Evolutionary conservation across 2,888 invertebrate genomes (phyloP), one percentile per base, ranked within the genome.

Genomic region (Tanytarsus gracilentus): DNA sequence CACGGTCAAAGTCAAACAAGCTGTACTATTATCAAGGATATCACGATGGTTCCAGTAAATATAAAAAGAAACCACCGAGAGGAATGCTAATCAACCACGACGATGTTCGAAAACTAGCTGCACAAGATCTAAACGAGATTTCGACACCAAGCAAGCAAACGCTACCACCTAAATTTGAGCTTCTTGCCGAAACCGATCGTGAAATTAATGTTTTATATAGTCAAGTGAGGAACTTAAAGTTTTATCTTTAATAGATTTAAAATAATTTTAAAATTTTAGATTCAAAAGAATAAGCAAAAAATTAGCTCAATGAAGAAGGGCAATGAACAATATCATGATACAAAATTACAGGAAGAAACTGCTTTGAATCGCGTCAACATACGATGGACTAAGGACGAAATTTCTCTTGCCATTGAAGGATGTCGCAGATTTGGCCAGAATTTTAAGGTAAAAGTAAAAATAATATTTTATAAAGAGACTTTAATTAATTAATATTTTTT

Each of bases 21-120:
- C 30, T 60, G 2, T 63, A 72, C 69, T 66, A 55, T 23, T 40
- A 61, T 40, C 48, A 48, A 11, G 49, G 52, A 2, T 55, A 61
- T 23, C 55, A 50, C 65, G 68, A 65, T 70, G 71, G 66, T 70
- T 68, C 62, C 71, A 75, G 64, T 72, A 73, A 74, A 66, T 82
- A 83, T 77, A 84, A 84, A 76, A 86, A 93, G 71, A 89, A 90
- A 73, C 89, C 96, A 69, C 96, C 96, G 63, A 86, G 89, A 69
- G 96, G 96, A 76, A 94, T 97, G 87, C 91, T 92, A 80, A 89
- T 97, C 78, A 94, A 93, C 81, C 90, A 94, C 77, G 96, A 96
- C 76, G 96, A 96, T 80, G 82, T 97, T 74, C 86, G 91, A 67
- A 85, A 89, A 67, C 84, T 97, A 80, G 94, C 94, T 63, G 84